Evolutionary conservation across 2,888 invertebrate species (phyloP), one percentile per base, ranked within the genome.

Genomic region (Prosopocoilus inquinatus): DNA sequence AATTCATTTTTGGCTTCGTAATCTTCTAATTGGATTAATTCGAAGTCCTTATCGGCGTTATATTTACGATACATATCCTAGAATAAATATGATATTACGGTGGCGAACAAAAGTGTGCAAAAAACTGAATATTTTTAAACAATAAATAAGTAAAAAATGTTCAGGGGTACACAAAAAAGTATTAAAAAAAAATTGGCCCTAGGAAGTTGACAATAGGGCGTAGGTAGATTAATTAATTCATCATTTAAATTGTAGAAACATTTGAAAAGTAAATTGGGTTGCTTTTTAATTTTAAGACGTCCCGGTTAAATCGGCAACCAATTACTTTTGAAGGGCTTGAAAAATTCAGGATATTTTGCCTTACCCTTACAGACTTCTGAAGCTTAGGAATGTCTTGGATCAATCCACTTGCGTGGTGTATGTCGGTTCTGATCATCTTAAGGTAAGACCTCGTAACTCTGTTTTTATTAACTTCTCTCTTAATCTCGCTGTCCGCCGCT

Each of bases 371-470:
- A 51, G 79, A 79, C 46, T 78, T 74, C 65, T 82, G 83, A 47
- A 85, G 69, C 68, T 81, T 86, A 71, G 74, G 84, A 0, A 91
- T 88, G 64, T 93, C 88, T 71, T 91, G 90, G 41, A 94, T 84
- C 60, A 87, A 83, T 0, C 86, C 86, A 4, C 91, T 89, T 70
- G 90, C 87, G 60, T 89, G 84, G 67, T 90, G 89, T 48, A 96
- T 81, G 67, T 95, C 94, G 46, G 87, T 86, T 73, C 90, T 87
- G 60, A 96, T 89, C 67, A 85, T 84, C 64, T 87, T 85, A 34
- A 94, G 72, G 0, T 86, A 80, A 55, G 82, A 83, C 62, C 86
- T 84, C 48, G 85, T 80, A 0, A 81, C 80, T 55, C 84, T 78
- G 49, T 85, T 84, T 38, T 83, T 80, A 34, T 81, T 78, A 0